Evolutionary conservation across 2,797 vertebrate species (phyloP).

Genomic region (Phalanger gymnotis): DNA sequence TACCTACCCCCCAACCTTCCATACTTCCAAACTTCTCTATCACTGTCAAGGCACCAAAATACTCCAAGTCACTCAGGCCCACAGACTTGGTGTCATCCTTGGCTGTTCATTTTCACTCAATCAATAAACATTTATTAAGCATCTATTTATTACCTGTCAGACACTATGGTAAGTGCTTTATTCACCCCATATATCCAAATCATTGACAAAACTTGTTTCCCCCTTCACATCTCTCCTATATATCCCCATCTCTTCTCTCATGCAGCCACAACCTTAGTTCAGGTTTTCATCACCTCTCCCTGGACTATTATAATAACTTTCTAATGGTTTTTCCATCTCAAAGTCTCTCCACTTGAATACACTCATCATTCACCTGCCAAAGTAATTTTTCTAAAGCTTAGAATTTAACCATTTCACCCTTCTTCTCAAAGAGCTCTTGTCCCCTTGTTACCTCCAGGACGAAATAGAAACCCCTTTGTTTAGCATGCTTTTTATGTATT

Average conservation of each 20-base stretch:
- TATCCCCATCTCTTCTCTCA: background rate
- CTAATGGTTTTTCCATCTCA: background rate
- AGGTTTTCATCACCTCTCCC: background rate
- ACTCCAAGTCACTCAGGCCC: background rate
- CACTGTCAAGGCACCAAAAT: background rate
- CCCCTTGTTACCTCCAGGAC: background rate
- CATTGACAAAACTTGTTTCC: background rate
- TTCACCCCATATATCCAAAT: background rate
- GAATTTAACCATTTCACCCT: background rate
- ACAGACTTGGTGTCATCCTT: background rate
- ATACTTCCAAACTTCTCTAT: background rate
- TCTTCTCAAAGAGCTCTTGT: background rate
- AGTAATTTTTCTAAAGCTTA: background rate
- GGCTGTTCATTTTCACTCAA: background rate
- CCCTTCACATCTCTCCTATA: background rate
- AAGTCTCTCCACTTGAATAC: background rate
- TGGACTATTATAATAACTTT: background rate
- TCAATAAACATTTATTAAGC: background rate
- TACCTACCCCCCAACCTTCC: too few species aligned
- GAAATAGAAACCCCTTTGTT: background rate
- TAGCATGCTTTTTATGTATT: background rate
- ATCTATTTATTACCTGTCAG: background rate
- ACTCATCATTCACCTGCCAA: background rate
- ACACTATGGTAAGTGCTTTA: background rate
- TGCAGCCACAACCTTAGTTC: background rate